phyloP scores from a whole-genome alignment of 1,140 invertebrate species.

The Pogonomyrmex barbatus region DNA sequence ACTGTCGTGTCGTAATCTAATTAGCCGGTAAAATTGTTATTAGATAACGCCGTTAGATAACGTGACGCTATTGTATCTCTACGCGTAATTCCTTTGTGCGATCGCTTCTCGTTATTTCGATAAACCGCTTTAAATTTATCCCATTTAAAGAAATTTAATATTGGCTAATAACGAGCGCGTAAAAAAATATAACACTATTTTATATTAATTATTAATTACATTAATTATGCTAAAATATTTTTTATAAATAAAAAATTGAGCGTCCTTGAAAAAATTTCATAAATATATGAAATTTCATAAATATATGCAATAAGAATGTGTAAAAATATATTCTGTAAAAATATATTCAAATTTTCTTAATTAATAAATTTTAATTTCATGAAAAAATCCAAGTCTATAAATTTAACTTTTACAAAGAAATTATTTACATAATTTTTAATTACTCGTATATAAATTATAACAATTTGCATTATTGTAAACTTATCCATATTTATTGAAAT shows the following conservation, averaged over 20 bases:
- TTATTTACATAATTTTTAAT: background rate
- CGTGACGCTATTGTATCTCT: background rate
- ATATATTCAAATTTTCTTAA: background rate
- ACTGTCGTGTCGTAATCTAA: slow-evolving; percentile 39
- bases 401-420: background rate
- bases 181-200: background rate
- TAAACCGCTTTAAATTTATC: slow-evolving; percentile 31
- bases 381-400: background rate
- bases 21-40: slow-evolving; percentile 35
- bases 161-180: background rate
- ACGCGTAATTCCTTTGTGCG: background rate
- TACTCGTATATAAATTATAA: background rate
- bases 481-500: slow-evolving; percentile 9
- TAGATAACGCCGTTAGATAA: slow-evolving; percentile 45
- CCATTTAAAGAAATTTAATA: background rate
- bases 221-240: background rate
- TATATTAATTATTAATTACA: background rate
- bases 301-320: background rate
- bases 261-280: background rate
- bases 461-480: background rate
- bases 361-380: background rate
- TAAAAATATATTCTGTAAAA: background rate
- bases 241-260: background rate
- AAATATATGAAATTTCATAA: background rate
- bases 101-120: slow-evolving; percentile 21